A percentile compares a stretch with the other conserved stretches of the same genome.
These are phyloP conservation scores for Homarus gammarus DNA, from an alignment of 2,888 invertebrate genomes.

Conservation along the genomic window DNA sequence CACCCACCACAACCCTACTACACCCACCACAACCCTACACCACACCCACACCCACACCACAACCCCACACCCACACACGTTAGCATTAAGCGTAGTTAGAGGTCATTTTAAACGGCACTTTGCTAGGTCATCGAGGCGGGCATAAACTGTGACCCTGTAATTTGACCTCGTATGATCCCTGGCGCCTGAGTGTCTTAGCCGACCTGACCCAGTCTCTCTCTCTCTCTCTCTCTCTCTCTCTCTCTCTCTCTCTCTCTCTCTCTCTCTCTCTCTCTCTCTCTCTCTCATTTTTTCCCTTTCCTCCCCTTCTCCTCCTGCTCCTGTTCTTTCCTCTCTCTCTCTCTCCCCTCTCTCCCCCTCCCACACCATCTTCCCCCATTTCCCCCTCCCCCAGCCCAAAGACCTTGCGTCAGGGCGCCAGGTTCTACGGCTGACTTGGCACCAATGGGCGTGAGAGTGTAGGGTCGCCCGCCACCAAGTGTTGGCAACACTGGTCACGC, in stretches of 20 bases:
- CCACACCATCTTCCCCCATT: background rate
- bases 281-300: background rate
- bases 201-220: slow-evolving; percentile 1
- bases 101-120: slow-evolving; percentile 48
- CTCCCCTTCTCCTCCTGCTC: background rate
- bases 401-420: too few species aligned
- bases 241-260: background rate
- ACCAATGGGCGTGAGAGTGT: too few species aligned
- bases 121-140: slow-evolving; percentile 28
- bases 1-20: background rate
- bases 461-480: too few species aligned
- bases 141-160: slow-evolving; percentile 20
- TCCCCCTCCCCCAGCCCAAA: background rate
- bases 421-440: background rate
- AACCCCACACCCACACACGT: background rate
- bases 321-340: background rate
- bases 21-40: too few species aligned
- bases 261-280: background rate
- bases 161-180: slow-evolving; percentile 14
- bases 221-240: background rate
- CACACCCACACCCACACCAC: background rate
- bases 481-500: too few species aligned
- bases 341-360: background rate
- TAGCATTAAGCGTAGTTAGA: slow-evolving; percentile 11
- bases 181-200: background rate